Evolutionary conservation across 2,113 vertebrate species (phyloP).

Genomic region (Oryzias curvinotus): DNA sequence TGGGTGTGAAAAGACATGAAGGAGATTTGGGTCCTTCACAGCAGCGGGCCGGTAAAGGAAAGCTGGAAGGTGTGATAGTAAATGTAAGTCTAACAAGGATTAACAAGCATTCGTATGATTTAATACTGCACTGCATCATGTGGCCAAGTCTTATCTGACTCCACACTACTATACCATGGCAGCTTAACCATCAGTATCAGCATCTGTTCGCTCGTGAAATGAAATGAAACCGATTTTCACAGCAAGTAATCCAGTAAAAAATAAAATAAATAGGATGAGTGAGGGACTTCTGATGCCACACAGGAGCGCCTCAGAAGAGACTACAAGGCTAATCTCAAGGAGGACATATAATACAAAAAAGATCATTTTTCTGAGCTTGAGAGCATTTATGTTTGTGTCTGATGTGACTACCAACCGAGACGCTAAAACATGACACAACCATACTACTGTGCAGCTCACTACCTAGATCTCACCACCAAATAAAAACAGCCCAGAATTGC

Average conservation of each 20-base stretch:
- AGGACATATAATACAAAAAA: not conserved
- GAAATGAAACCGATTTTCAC: conserved; percentile 33
- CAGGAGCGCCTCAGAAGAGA: not conserved
- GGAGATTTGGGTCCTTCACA: conserved; percentile 54
- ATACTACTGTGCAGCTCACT: not conserved
- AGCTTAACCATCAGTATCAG: conserved; percentile 48
- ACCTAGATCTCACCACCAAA: not conserved
- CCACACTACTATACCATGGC: conserved; percentile 28
- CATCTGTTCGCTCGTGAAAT: conserved; percentile 52
- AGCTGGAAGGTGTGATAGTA: conserved; percentile 56
- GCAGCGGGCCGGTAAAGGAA: conserved; percentile 37
- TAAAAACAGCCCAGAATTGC: too few species aligned
- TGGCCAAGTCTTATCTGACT: conserved; percentile 46
- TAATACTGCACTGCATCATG: conserved; percentile 46
- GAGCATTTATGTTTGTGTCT: not conserved
- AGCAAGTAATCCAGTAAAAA: conserved; percentile 23
- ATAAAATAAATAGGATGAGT: conserved; percentile 4
- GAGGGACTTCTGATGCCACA: conserved; percentile 12
- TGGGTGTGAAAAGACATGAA: conserved; percentile 73
- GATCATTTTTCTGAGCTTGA: not conserved
- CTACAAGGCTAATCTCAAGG: not conserved
- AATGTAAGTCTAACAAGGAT: conserved; percentile 49
- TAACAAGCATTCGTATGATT: conserved; percentile 33
- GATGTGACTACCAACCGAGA: not conserved
- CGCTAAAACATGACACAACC: not conserved